Evolutionary conservation across 2,797 vertebrate species (phyloP).

Genomic region (Hippocampus kuda): DNA sequence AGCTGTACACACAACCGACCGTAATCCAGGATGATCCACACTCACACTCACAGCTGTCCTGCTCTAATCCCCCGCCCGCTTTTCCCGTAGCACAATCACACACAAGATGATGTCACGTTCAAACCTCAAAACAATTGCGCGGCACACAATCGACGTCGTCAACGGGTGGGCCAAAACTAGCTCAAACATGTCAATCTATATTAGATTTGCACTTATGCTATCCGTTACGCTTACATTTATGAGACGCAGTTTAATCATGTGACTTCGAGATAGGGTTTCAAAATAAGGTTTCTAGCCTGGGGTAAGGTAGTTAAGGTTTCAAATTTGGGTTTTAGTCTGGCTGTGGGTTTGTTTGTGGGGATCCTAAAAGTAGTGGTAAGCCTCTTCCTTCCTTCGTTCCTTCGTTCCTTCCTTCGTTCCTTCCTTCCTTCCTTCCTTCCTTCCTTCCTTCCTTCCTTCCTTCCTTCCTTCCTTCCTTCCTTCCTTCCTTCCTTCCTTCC

Average conservation of each 20-base stretch:
- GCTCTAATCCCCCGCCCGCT: constrained; percentile 61
- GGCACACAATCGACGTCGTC: constrained; percentile 5
- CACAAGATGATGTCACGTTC: constrained; percentile 13
- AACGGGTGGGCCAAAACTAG: constrained; percentile 3
- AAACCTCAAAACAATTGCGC: constrained; percentile 7
- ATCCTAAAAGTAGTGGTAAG: no score
- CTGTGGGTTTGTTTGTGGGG: no score
- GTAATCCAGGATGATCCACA: constrained; percentile 75
- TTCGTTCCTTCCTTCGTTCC: no score
- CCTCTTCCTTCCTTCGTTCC: neutral
- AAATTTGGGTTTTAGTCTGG: no score
- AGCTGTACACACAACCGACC: constrained; percentile 60
- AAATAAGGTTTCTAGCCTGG: no score
- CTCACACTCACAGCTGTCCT: constrained; percentile 72
- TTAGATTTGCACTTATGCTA: constrained; percentile 17
- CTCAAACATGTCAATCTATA: constrained; percentile 26
- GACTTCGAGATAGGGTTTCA: constrained; percentile 7
- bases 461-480: neutral
- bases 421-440: no score
- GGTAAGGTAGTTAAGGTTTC: no score
- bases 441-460: neutral
- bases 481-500: no score
- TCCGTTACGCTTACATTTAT: no score
- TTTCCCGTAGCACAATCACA: constrained; percentile 32
- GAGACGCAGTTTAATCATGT: neutral